Conservation (phyloP, 1,140 invertebrate genomes). For the Hylaeus volcanicus region DNA sequence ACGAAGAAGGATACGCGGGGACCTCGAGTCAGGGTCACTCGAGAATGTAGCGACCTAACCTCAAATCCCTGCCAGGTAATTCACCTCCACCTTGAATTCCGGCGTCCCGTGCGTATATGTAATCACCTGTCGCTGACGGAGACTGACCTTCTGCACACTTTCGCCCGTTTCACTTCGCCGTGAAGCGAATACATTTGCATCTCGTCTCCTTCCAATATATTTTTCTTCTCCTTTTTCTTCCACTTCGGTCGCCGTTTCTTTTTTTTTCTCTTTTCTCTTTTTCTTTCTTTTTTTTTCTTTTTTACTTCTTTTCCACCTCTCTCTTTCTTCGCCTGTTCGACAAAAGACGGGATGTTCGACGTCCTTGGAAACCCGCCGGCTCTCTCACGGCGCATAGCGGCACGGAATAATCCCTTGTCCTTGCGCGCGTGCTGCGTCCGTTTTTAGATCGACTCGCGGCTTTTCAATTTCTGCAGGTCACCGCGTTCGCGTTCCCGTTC, state of each 20-base stretch:
- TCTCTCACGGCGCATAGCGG: slow-evolving; percentile 50
- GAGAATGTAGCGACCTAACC: slow-evolving; percentile 63
- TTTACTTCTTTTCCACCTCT: background rate
- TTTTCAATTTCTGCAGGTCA: slow-evolving; percentile 18
- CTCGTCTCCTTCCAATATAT: slow-evolving; percentile 57
- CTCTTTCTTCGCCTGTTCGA: slow-evolving; percentile 54
- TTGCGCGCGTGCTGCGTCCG: slow-evolving; percentile 40
- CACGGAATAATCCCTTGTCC: slow-evolving; percentile 59
- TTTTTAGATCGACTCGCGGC: slow-evolving; percentile 38
- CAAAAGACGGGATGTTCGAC: slow-evolving; percentile 73
- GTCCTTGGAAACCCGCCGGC: slow-evolving; percentile 64
- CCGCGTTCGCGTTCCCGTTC: background rate
- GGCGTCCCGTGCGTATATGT: slow-evolving; percentile 57
- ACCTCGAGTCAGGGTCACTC: slow-evolving; percentile 63
- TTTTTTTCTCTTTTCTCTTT: background rate
- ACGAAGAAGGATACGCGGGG: slow-evolving; percentile 33
- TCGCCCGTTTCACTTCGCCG: slow-evolving; percentile 55
- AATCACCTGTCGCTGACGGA: slow-evolving; percentile 69
- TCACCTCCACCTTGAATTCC: slow-evolving; percentile 73
- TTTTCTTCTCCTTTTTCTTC: slow-evolving; percentile 18
- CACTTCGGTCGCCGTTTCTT: background rate
- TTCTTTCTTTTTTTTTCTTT: slow-evolving; percentile 14
- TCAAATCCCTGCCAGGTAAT: slow-evolving; percentile 72
- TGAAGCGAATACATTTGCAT: slow-evolving; percentile 67
- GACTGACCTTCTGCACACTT: slow-evolving; percentile 70